Conservation (phyloP, 2,113 vertebrate species). For the Ictidomys tridecemlineatus region DNA sequence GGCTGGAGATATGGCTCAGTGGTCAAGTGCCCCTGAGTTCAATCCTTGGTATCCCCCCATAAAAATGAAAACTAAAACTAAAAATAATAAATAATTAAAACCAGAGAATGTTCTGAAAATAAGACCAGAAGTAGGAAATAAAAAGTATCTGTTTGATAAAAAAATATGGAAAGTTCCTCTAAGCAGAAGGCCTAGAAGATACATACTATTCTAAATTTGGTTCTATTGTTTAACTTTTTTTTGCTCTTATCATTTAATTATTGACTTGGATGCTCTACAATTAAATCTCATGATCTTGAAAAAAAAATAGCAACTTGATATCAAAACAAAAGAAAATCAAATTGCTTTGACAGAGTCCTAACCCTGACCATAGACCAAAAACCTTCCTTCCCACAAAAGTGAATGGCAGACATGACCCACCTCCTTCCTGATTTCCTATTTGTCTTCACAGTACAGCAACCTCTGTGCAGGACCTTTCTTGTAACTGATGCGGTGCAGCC, state of each 20-base stretch:
- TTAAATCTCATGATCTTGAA: neutral
- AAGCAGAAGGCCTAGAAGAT: neutral
- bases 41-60: too few relatives aligned
- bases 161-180: neutral
- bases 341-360: neutral
- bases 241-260: neutral
- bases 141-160: neutral
- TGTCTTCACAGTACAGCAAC: neutral
- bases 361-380: neutral
- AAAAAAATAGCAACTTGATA: neutral
- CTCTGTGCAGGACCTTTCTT: neutral
- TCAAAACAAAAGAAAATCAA: neutral
- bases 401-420: neutral
- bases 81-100: neutral
- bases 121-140: neutral
- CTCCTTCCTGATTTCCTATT: neutral
- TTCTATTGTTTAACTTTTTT: neutral
- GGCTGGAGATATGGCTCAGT: too few relatives aligned
- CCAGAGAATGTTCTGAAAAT: fast-evolving
- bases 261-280: neutral
- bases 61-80: too few relatives aligned
- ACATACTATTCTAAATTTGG: neutral
- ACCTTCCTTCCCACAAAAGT: neutral
- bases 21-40: too few relatives aligned
- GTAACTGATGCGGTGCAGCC: neutral